phyloP scores from a whole-genome alignment of 2,797 vertebrate species.

The Hemitrygon akajei region DNA sequence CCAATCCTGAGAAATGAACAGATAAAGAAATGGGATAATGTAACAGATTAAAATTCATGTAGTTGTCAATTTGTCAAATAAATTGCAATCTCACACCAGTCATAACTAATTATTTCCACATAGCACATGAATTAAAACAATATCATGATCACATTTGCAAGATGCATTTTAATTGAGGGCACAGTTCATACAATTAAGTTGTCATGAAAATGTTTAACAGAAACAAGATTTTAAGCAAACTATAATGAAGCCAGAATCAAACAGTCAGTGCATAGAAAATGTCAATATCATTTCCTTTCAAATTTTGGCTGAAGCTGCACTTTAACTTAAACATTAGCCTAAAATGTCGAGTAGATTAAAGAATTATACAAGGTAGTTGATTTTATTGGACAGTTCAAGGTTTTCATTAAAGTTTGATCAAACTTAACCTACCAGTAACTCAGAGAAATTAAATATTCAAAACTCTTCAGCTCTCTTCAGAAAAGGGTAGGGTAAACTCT shows the following conservation, averaged over 20 bases:
- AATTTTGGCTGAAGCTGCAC: conserved; percentile 7
- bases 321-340: not conserved
- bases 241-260: conserved; percentile 10
- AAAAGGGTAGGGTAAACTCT: not conserved
- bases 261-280: not conserved
- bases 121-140: not conserved
- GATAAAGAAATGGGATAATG: not conserved
- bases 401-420: conserved; percentile 28
- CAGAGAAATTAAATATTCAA: not conserved
- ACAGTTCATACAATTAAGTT: not conserved
- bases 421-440: conserved; percentile 6
- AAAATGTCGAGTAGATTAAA: conserved; percentile 7
- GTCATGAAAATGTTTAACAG: not conserved
- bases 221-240: not conserved
- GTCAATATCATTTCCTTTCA: conserved; percentile 2
- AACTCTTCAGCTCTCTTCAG: too few relatives aligned
- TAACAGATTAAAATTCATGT: not conserved
- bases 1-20: too few relatives aligned
- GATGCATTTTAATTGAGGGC: not conserved
- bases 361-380: not conserved
- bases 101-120: not conserved
- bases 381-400: not conserved
- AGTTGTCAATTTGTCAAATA: not conserved
- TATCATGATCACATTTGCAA: not conserved
- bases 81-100: not conserved